Percentiles rank a stretch among this genome's conserved stretches.
Conservation (phyloP, 2,113 vertebrate species). For the Sphyrna mokarran region DNA sequence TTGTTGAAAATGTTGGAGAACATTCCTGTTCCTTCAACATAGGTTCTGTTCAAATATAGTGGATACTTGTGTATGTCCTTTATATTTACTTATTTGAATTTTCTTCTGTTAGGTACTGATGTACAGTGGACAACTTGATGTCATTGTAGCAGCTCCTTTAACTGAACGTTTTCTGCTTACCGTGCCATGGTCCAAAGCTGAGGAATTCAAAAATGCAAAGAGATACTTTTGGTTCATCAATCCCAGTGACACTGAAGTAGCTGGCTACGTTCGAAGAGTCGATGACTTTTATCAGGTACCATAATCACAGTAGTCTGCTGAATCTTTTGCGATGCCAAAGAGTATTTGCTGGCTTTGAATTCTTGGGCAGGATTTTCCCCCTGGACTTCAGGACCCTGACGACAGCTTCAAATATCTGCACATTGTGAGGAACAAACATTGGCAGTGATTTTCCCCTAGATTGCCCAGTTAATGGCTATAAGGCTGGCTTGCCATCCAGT, state of each 20-base stretch:
- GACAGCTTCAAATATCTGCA: not conserved
- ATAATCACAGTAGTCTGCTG: not conserved
- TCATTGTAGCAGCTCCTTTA: conserved; percentile 70
- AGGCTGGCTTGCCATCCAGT: not conserved
- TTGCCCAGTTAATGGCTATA: too few relatives aligned
- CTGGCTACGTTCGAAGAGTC: conserved; percentile 71
- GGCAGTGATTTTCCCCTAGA: too few relatives aligned
- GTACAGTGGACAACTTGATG: conserved; percentile 79
- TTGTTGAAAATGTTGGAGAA: too few relatives aligned
- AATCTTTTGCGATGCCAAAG: not conserved
- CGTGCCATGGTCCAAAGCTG: conserved; percentile 63
- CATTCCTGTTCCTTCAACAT: not conserved
- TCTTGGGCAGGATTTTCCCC: not conserved
- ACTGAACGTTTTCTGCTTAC: conserved; percentile 68
- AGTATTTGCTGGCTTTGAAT: not conserved
- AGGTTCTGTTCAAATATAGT: not conserved
- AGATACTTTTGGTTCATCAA: conserved; percentile 70
- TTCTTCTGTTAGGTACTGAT: conserved; percentile 62
- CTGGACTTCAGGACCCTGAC: not conserved
- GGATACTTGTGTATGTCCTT: not conserved
- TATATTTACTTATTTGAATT: conserved; percentile 4
- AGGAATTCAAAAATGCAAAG: conserved; percentile 52
- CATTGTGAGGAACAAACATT: too few relatives aligned
- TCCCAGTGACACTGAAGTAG: conserved; percentile 66
- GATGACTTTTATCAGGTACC: conserved; percentile 71